Evolutionary conservation across 2,797 vertebrate genomes (phyloP).

Genomic region (Echeneis naucrates): DNA sequence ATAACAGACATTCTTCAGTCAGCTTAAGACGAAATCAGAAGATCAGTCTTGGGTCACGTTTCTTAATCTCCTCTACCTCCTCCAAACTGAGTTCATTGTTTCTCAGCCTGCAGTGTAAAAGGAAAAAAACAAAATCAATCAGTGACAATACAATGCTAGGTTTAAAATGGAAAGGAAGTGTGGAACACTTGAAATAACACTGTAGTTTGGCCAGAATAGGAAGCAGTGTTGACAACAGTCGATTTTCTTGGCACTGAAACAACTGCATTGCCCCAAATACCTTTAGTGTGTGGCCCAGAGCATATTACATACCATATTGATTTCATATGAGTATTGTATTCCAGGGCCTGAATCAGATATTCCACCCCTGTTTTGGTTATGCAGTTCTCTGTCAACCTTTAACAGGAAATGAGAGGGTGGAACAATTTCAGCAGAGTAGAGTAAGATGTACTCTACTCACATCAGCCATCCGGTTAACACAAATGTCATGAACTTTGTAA

Average conservation of each 20-base stretch:
- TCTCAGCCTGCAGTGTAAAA: constrained; percentile 80
- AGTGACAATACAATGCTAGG: neutral
- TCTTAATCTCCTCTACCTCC: constrained; percentile 79
- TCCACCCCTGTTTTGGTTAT: constrained; percentile 84
- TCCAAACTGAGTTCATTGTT: constrained; percentile 85
- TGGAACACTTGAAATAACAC: neutral
- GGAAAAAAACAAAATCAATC: constrained; percentile 21
- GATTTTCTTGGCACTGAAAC: constrained; percentile 3
- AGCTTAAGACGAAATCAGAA: constrained; percentile 69
- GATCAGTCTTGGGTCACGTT: constrained; percentile 79
- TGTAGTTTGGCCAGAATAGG: neutral
- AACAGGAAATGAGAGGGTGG: constrained; percentile 49
- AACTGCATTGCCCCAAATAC: neutral
- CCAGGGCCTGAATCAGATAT: constrained; percentile 81
- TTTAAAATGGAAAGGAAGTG: constrained; percentile 7
- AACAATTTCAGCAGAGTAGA: neutral
- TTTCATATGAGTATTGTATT: constrained; percentile 79
- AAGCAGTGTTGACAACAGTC: neutral
- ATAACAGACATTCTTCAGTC: neutral
- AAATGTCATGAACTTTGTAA: constrained; percentile 3
- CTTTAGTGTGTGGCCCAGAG: neutral
- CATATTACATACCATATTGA: constrained; percentile 85
- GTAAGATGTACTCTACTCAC: neutral
- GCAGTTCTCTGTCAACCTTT: constrained; percentile 88
- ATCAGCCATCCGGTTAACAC: neutral